Evolutionary conservation across 2,113 vertebrate species (phyloP).

Genomic region (Dasypus novemcinctus): DNA sequence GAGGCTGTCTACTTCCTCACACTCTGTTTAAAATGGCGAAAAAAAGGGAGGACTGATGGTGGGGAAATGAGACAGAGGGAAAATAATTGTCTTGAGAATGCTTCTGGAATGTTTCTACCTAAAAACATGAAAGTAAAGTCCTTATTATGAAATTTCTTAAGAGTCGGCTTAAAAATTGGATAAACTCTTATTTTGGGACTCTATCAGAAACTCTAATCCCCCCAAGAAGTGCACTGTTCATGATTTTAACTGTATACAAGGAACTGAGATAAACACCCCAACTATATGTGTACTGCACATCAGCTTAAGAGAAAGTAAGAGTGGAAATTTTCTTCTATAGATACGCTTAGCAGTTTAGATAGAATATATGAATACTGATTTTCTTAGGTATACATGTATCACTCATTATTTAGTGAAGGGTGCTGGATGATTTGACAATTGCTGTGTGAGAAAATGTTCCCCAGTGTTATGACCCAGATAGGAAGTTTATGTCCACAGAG

Average conservation of each 20-base stretch:
- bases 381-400: neutral
- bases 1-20: neutral
- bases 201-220: neutral
- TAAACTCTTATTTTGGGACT: neutral
- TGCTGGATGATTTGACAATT: neutral
- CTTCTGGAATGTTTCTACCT: neutral
- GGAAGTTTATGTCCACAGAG: neutral
- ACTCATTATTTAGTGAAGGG: neutral
- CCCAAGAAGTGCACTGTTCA: neutral
- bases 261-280: neutral
- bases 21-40: neutral
- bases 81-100: neutral
- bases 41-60: neutral
- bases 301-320: neutral
- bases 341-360: neutral
- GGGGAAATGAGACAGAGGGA: neutral
- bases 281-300: neutral
- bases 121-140: neutral
- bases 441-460: neutral
- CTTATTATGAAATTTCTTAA: neutral
- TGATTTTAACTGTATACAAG: neutral
- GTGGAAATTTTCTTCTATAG: neutral
- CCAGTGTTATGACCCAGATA: neutral
- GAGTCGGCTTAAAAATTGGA: neutral
- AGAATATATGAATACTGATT: neutral